Base-by-base conservation (phyloP, 2,797 vertebrate species). In the Phataginus tetradactyla region DNA sequence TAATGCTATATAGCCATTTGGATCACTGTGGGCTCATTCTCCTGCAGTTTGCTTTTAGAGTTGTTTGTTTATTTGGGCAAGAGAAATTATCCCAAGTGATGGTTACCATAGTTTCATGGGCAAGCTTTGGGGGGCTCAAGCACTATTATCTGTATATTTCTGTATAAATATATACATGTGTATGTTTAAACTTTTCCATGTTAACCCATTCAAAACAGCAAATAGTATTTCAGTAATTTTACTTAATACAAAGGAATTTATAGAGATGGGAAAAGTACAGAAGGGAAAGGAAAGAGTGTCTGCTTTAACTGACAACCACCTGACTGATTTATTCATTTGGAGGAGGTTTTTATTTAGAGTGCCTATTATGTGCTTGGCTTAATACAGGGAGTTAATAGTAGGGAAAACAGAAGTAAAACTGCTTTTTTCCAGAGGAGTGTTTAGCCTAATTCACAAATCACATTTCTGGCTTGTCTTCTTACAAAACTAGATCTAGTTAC, bases 81-180 rank as follows among this genome's bases (percentile, higher is more conserved):
- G 64, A 91, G 88, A 86, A 90, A 17, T 12, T 59, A 72, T 88
- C 37, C 25, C 71, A 5, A 3, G 94, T 63, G 86, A 29, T 84
- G 55, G 96, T 95, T 97, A 90, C 94, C 68, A 79, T 96, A 86
- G 85, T 86, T 87, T 93, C 94, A 69, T 45, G 85, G 75, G 91
- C 71, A 81, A 86, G 81, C 77, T 80, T 86, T 86, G 51, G 17
- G n/a, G 32, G 11, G 27, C 85, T 66, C 80, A 78, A 49, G 51
- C 37, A 45, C 83, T 77, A 90, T 91, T 71, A 49, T 77, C n/a
- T 88, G 88, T 93, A 21, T 74, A 29, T 90, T 87, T 97, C 86
- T 86, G 14, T 57, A 27, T 32, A 84, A 75, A 63, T 3, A 1
- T 84, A 13, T 74, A 9, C 32, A 15, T 32, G n/a, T 55, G 39